A percentile compares a stretch with the other conserved stretches of the same genome.
These are phyloP conservation scores for Siphamia tubifer DNA, from an alignment of 2,113 vertebrate species.

Conservation along the genomic window DNA sequence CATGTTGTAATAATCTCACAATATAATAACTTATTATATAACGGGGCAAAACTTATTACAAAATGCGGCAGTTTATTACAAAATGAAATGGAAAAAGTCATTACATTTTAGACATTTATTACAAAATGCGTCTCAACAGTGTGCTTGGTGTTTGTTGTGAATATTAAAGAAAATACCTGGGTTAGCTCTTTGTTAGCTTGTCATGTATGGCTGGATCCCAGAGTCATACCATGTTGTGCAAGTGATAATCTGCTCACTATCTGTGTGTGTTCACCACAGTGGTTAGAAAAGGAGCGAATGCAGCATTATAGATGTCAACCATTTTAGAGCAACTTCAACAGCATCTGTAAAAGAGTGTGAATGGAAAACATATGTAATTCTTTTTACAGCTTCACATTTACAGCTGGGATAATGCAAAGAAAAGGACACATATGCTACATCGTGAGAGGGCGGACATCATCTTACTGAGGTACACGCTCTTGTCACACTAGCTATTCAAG, in stretches of 20 bases:
- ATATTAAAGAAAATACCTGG: conserved; percentile 21
- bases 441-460: background rate
- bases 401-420: background rate
- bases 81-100: too few relatives aligned
- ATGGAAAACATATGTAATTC: background rate
- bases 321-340: conserved; percentile 6
- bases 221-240: conserved; percentile 24
- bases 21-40: too few relatives aligned
- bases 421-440: background rate
- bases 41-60: too few relatives aligned
- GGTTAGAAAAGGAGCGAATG: background rate
- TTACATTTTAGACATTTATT: too few relatives aligned
- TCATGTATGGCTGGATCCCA: conserved; percentile 33
- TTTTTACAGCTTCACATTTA: background rate
- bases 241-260: conserved; percentile 10
- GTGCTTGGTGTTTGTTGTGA: conserved; percentile 50
- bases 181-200: conserved; percentile 8
- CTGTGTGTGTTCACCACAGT: background rate
- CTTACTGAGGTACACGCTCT: background rate
- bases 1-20: too few relatives aligned
- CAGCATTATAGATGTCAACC: background rate
- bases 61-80: too few relatives aligned
- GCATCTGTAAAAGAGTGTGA: background rate
- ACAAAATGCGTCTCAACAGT: too few relatives aligned
- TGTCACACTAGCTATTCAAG: too few relatives aligned